These are phyloP conservation scores for Rhinatrema bivittatum DNA, from an alignment of 2,797 vertebrate species.

Conservation along the genomic window DNA sequence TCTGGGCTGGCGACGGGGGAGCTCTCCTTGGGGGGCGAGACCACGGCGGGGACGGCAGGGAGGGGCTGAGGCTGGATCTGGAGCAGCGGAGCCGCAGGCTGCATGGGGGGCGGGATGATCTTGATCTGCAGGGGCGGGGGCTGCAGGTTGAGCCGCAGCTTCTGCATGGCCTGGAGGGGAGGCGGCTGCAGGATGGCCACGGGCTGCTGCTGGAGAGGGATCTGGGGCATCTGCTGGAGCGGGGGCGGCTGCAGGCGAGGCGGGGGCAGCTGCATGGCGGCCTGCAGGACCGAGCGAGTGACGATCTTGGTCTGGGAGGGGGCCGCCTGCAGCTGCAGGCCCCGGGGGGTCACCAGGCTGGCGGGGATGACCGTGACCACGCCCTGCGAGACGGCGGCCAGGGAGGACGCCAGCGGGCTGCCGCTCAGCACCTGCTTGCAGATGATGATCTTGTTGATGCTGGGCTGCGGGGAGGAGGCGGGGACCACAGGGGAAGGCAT, in stretches of 20 bases:
- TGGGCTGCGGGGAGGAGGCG: constrained; percentile 33
- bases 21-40: constrained; percentile 41
- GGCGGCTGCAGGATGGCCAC: constrained; percentile 69
- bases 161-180: constrained; percentile 65
- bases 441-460: constrained; percentile 79
- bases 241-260: constrained; percentile 58
- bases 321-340: constrained; percentile 49
- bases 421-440: constrained; percentile 64
- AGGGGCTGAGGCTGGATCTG: constrained; percentile 41
- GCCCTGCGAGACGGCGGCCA: constrained; percentile 52
- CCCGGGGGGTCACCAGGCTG: constrained; percentile 53
- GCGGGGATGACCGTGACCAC: constrained; percentile 75
- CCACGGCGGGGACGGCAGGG: constrained; percentile 50
- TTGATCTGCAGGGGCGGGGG: constrained; percentile 79
- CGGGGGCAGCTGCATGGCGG: constrained; percentile 48
- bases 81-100: constrained; percentile 49
- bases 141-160: constrained; percentile 22
- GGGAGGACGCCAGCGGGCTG: constrained; percentile 40
- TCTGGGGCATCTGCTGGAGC: constrained; percentile 37
- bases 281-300: constrained; percentile 53
- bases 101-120: constrained; percentile 48
- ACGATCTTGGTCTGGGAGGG: constrained; percentile 52
- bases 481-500: constrained; percentile 48
- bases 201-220: constrained; percentile 69
- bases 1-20: constrained; percentile 43